These are phyloP conservation scores for Aricia agestis DNA, from an alignment of 1,140 invertebrate genomes.

Conservation along the genomic window DNA sequence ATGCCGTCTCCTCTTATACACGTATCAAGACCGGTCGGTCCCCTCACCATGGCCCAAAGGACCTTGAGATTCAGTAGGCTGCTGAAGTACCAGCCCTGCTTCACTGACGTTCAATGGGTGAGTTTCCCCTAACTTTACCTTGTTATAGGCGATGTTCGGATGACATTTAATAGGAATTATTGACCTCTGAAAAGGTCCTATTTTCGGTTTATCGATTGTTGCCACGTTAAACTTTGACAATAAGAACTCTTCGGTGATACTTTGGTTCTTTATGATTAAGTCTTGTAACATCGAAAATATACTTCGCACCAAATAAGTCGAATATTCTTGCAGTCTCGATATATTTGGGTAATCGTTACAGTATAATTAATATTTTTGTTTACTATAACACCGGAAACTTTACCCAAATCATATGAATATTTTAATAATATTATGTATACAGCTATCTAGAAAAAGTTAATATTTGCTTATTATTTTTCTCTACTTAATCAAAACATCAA, in stretches of 20 bases:
- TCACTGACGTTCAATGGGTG: slow-evolving; percentile 59
- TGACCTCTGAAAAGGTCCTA: not conserved
- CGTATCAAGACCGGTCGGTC: slow-evolving; percentile 54
- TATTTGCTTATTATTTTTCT: too few relatives aligned
- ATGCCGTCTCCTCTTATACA: slow-evolving; percentile 63
- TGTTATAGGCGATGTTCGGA: not conserved
- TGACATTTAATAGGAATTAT: not conserved
- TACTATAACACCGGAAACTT: too few relatives aligned
- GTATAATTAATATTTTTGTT: too few relatives aligned
- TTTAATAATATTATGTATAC: too few relatives aligned
- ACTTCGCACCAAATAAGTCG: too few relatives aligned
- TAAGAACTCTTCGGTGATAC: not conserved
- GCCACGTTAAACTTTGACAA: not conserved
- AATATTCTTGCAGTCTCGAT: too few relatives aligned
- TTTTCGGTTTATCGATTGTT: slow-evolving; percentile 1
- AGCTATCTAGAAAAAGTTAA: too few relatives aligned
- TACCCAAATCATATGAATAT: too few relatives aligned
- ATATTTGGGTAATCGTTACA: too few relatives aligned
- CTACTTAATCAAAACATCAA: not conserved
- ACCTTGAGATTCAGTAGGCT: slow-evolving; percentile 81
- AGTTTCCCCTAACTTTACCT: slow-evolving; percentile 34
- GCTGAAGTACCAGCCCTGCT: slow-evolving; percentile 74
- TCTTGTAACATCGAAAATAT: not conserved
- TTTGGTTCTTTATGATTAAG: not conserved
- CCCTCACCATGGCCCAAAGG: slow-evolving; percentile 80